Evolutionary conservation across 2,888 invertebrate species (phyloP).

Genomic region (Eudasyphora cyanicolor): DNA sequence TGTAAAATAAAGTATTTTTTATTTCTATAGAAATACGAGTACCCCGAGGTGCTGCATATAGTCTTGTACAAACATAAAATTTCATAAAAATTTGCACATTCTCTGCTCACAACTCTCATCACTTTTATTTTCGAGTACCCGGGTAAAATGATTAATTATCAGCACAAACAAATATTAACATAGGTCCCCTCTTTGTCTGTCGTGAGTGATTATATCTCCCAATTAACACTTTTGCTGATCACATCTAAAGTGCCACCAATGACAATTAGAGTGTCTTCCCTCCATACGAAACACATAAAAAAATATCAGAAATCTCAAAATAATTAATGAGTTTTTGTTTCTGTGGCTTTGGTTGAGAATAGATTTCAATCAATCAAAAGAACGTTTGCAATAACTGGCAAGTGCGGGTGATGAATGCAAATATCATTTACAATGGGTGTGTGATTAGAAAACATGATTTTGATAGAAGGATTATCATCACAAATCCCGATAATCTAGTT

Average conservation of each 20-base stretch:
- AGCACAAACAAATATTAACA: background rate
- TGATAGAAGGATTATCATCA: too few species aligned
- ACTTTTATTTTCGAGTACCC: background rate
- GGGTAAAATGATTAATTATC: constrained; percentile 37
- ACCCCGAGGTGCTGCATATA: background rate
- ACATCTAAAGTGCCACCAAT: constrained; percentile 31
- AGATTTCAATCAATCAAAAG: background rate
- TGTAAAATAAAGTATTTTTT: constrained; percentile 63
- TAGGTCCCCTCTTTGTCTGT: too few species aligned
- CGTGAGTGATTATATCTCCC: background rate
- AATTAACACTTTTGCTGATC: constrained; percentile 43
- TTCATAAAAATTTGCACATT: background rate
- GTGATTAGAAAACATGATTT: too few species aligned
- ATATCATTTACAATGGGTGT: too few species aligned
- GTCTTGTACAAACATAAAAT: constrained; percentile 1
- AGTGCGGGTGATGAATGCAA: background rate
- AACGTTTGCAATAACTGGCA: too few species aligned
- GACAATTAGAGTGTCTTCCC: constrained; percentile 29
- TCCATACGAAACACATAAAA: constrained; percentile 4
- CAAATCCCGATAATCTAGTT: too few species aligned
- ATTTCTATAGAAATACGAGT: background rate
- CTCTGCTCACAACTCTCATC: constrained; percentile 10
- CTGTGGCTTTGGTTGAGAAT: background rate
- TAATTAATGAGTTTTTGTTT: constrained; percentile 50
- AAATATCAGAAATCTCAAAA: constrained; percentile 14